phyloP scores from a whole-genome alignment of 2,888 invertebrate species.

The Pteria penguin region DNA sequence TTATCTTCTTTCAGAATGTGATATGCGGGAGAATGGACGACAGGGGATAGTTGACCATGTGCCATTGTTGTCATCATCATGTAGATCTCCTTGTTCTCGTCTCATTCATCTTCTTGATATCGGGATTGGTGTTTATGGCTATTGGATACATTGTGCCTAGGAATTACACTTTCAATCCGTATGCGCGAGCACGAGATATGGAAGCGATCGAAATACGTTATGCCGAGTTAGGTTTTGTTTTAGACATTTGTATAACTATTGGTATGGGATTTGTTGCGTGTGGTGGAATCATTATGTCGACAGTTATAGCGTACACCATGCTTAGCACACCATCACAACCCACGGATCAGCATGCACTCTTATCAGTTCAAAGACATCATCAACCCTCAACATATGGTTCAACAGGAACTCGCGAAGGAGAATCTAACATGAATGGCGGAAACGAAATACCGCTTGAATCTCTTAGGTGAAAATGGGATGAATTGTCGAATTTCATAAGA shows the following conservation, averaged over 20 bases:
- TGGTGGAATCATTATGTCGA: constrained; percentile 57
- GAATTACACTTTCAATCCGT: constrained; percentile 59
- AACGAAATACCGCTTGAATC: background rate
- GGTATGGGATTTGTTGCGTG: constrained; percentile 63
- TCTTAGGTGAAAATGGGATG: background rate
- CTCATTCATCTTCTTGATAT: constrained; percentile 47
- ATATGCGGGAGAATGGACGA: too few relatives aligned
- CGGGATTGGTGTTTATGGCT: constrained; percentile 59
- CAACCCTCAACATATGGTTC: background rate
- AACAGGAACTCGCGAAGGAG: background rate
- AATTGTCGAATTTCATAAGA: background rate
- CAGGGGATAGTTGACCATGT: too few relatives aligned
- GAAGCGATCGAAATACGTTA: constrained; percentile 65
- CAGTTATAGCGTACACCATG: constrained; percentile 28
- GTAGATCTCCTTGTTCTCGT: constrained; percentile 47
- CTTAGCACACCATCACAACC: background rate
- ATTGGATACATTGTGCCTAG: constrained; percentile 64
- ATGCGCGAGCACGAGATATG: constrained; percentile 65
- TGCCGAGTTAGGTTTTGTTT: constrained; percentile 45
- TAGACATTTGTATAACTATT: constrained; percentile 60
- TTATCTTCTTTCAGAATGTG: too few relatives aligned
- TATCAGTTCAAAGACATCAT: background rate
- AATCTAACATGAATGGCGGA: background rate
- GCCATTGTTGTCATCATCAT: constrained; percentile 17
- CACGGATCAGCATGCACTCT: background rate